Conservation (phyloP, 2,888 invertebrate genomes). For the Acronicta leporina region DNA sequence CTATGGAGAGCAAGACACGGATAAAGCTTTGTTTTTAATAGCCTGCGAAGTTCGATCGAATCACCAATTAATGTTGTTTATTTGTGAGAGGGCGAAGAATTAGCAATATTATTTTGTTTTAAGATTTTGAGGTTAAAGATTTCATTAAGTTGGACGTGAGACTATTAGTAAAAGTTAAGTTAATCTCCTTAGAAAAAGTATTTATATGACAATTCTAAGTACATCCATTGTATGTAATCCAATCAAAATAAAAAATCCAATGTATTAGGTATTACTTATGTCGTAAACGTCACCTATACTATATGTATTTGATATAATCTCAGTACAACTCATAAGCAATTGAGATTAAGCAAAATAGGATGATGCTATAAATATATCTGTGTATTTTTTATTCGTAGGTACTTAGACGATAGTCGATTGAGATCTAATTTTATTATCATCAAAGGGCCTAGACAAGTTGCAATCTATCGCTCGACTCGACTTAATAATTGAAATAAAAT, state of each 20-base stretch:
- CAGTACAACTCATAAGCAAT: conserved; percentile 2
- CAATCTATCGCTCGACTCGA: too few relatives aligned
- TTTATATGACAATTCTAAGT: neutral
- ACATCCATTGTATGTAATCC: too few relatives aligned
- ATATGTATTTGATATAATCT: neutral
- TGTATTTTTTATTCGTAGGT: conserved; percentile 11
- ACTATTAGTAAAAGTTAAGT: neutral
- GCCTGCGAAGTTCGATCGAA: conserved; percentile 44
- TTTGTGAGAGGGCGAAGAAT: conserved; percentile 33
- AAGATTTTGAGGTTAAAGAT: conserved; percentile 21
- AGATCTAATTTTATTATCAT: conserved; percentile 66
- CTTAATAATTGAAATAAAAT: too few relatives aligned
- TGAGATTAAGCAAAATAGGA: conserved; percentile 15
- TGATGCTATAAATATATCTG: conserved; percentile 11
- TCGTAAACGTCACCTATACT: too few relatives aligned
- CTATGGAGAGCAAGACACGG: conserved; percentile 59
- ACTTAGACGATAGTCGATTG: conserved; percentile 54
- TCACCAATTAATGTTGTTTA: conserved; percentile 38
- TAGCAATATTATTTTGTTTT: conserved; percentile 41
- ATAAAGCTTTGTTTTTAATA: conserved; percentile 49
- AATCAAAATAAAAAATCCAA: too few relatives aligned
- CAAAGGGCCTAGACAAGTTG: too few relatives aligned
- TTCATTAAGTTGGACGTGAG: conserved; percentile 3
- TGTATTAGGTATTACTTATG: too few relatives aligned
- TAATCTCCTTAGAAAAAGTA: neutral